Base-by-base conservation (phyloP, 1,140 invertebrate species). In the Drosophila sucinea region DNA sequence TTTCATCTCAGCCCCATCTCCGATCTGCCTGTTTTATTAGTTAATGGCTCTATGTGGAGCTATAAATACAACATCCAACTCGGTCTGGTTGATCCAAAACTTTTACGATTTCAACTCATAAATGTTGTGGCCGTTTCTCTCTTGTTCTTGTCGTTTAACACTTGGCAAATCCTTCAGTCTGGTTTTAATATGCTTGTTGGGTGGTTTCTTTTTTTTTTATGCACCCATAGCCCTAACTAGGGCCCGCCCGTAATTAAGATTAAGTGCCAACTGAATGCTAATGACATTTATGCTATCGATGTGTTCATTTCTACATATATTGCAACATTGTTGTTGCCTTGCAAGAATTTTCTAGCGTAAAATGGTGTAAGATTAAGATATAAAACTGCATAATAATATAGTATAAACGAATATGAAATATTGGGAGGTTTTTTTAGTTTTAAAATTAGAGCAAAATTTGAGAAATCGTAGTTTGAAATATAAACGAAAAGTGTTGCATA, bases 21-120 rank as follows among this genome's bases (percentile, higher is more conserved):
- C n/a, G 2, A 23, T 41, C 40, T 47, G 58, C 11, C n/a, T 0
- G n/a, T 61, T 47, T 29, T 61, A 54, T 55, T 11, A 69, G 60
- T 69, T 87, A 79, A 83, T 89, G 80, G 71, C 72, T 73, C 69
- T 75, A 87, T 83, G 62, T 67, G 79, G 61, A 73, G 86, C 84
- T 89, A 87, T 87, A 87, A 87, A 87, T 87, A 87, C 72, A 38
- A 87, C 72, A 38, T 38, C 10, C 35, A 51, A 51, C 44, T 51
- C 25, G 44, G 60, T 54, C 56, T 38, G 60, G 54, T 73, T 62
- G 66, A 51, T 80, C 81, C 54, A 67, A 60, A 69, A 67, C 72
- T 89, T 89, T 89, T 81, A 89, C 77, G 84, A 89, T 78, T 75
- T 56, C 66, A 71, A 79, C 77, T 87, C 85, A 73, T 89, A 79